A percentile compares a stretch with the other conserved stretches of the same genome.
Conservation (phyloP, 2,797 vertebrate species). For the Danio choprae region DNA sequence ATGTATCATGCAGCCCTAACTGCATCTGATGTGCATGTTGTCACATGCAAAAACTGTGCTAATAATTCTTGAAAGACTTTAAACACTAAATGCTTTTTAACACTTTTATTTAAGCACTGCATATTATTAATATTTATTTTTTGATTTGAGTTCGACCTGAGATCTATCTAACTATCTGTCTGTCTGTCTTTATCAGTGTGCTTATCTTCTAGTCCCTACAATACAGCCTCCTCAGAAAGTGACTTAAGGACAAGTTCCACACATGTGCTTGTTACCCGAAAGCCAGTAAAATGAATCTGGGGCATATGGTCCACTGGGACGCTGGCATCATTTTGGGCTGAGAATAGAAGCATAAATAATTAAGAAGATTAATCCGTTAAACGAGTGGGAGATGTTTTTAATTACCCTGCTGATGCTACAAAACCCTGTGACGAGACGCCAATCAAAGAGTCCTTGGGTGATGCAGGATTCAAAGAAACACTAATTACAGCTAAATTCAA, state of each 20-base stretch:
- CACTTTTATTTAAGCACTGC: no score
- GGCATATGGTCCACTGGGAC: constrained; percentile 43
- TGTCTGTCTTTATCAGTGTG: not conserved
- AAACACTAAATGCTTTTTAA: no score
- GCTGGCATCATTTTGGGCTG: constrained; percentile 31
- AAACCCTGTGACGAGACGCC: constrained; percentile 7
- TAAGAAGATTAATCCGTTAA: constrained; percentile 56
- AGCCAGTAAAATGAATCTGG: constrained; percentile 36
- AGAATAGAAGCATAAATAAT: constrained; percentile 56
- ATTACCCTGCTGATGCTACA: constrained; percentile 55
- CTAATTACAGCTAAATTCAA: constrained; percentile 10
- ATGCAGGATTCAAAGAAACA: not conserved
- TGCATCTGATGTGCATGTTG: not conserved
- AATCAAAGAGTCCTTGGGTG: constrained; percentile 15
- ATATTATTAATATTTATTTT: no score
- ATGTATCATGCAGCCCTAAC: not conserved
- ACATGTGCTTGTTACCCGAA: not conserved
- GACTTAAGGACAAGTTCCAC: constrained; percentile 17
- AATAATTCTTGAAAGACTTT: no score
- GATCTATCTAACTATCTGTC: no score
- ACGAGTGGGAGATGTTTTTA: constrained; percentile 45
- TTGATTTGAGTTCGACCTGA: no score
- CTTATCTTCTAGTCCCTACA: constrained; percentile 5
- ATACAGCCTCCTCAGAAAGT: constrained; percentile 3
- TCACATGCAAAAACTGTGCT: not conserved